Evolutionary conservation across 1,140 invertebrate species (phyloP), one percentile per base, ranked within the genome.

Genomic region (Leptopilina clavipes): DNA sequence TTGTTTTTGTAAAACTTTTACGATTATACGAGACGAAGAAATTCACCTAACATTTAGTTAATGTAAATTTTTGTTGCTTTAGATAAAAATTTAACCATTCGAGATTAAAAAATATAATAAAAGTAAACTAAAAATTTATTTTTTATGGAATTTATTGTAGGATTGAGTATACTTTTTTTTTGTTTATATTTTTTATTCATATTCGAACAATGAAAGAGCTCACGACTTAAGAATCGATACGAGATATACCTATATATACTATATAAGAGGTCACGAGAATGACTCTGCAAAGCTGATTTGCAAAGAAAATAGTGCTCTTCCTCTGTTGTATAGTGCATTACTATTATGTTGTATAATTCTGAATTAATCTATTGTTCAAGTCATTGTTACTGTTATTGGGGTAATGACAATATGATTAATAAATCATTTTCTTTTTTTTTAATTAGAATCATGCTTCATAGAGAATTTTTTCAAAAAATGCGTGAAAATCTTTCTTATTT

Each of bases 221-320:
- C 56, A 59, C 56, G 56, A 59, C 56, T 59, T 59, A 9, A 22
- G 56, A 59, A 65, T 65, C 22, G 56, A 65, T 65, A 31, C 22
- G 25, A 31, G 22, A 31, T 65, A 31, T 65, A 65, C 56, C 56
- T 31, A n/a, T n/a, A n/a, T n/a, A n/a, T n/a, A 65, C 22, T 31
- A 65, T 18, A 31, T 18, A 31, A 54, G 22, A 65, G 56, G 56
- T 31, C 56, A 65, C 56, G 25, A 65, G 12, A 22, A n/a, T 65
- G 56, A 65, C 56, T 65, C 56, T 10, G 2, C 22, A 14, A n/a
- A 65, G 56, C 56, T 65, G 22, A 65, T 65, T 65, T 65, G 22
- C 56, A 25, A 65, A 25, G 12, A 65, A 14, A 65, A 31, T 8
- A 59, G 56, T 14, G 56, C 56, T 12, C 19, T 59, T 54, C 52